Evolutionary conservation across 2,888 invertebrate species (phyloP), one percentile per base, ranked within the genome.

Genomic region (Eretmocerus hayati): DNA sequence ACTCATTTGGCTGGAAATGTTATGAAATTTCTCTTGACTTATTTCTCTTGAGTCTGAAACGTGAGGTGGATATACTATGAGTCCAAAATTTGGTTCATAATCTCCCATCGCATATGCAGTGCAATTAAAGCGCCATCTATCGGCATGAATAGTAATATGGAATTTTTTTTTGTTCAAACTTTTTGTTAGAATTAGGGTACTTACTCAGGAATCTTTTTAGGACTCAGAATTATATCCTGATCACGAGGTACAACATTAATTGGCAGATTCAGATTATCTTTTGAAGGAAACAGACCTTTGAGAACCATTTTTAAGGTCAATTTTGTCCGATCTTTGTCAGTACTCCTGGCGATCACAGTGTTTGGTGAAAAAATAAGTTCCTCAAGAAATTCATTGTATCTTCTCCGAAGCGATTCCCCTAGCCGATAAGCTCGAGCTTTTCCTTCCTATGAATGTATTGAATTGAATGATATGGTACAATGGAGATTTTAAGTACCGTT

Each of bases 371-470:
- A 80, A 19, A 73, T 50, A 2, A n/a, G n/a, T n/a, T 62, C 62
- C 0, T 75, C 77, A 31, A 80, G 63, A 26, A 78, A 70, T 1
- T 71, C 62, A 9, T 72, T 63, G 58, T 79, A 80, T 2, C 66
- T 65, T 15, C 67, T 56, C 21, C 77, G 74, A 2, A 80, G 59
- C 57, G 74, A 72, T 53, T 70, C 63, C 1, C 80, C 80, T 2
- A 78, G 68, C 15, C 67, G 59, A 60, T 71, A 79, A 38, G 72
- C 73, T 9, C 76, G 72, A 52, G 70, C 69, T 59, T 78, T 78
- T 4, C 79, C 79, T 67, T 64, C 67, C 80, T 80, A 65, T 43
- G 31, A 30, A 21, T n/a, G 2, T 21, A 33, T 8, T 33, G 15
- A 8, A n/a, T 33, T 9, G 33, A 33, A n/a, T 33, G 15, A 9